phyloP scores from a whole-genome alignment of 2,888 invertebrate genomes.

The Thalpophila matura region DNA sequence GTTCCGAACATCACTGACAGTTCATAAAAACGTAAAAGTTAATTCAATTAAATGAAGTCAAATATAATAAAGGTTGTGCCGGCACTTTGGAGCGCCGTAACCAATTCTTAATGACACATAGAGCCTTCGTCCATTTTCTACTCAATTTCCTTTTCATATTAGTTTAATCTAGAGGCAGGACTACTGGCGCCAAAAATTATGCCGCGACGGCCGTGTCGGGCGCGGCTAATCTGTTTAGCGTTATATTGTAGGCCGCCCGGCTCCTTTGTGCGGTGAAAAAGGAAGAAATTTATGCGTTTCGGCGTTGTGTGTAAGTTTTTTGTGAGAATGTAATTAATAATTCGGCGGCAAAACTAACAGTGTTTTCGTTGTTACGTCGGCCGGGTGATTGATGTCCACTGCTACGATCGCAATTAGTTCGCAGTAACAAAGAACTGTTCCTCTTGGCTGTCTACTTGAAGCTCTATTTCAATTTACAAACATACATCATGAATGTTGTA shows the following conservation, averaged over 20 bases:
- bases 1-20: conserved; percentile 85
- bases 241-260: conserved; percentile 86
- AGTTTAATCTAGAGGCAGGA: conserved; percentile 90
- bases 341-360: conserved; percentile 92
- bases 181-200: conserved; percentile 91
- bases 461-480: conserved; percentile 7
- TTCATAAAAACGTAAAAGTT: conserved; percentile 88
- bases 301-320: conserved; percentile 90
- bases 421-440: conserved; percentile 40
- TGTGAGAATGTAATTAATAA: conserved; percentile 91
- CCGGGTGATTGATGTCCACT: conserved; percentile 84
- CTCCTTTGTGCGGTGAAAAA: conserved; percentile 90
- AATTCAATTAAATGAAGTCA: conserved; percentile 89
- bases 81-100: conserved; percentile 81
- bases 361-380: conserved; percentile 88
- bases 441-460: conserved; percentile 21
- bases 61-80: conserved; percentile 85
- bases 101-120: conserved; percentile 90
- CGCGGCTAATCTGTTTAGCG: conserved; percentile 89
- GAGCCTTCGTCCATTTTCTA: conserved; percentile 89
- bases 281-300: conserved; percentile 91
- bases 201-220: conserved; percentile 88
- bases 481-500: not conserved
- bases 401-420: conserved; percentile 77
- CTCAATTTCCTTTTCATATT: conserved; percentile 91